phyloP scores from a whole-genome alignment of 2,797 vertebrate genomes.

The Chloroceryle amazona region DNA sequence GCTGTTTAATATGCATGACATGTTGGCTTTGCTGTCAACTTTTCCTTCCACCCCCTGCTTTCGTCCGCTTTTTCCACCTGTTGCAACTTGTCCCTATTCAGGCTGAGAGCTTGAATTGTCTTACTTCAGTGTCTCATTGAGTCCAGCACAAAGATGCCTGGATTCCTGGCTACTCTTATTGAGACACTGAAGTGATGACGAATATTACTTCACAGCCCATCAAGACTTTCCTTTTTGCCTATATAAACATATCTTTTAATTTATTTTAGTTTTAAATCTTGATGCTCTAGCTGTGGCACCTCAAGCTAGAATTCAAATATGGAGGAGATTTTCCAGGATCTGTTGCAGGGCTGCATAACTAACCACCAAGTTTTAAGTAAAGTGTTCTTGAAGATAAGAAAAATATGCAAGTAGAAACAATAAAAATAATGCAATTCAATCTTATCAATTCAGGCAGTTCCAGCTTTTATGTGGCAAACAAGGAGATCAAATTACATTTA shows the following conservation, averaged over 20 bases:
- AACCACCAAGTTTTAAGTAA: constrained; percentile 15
- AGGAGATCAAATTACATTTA: constrained; percentile 74
- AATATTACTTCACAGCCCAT: background rate
- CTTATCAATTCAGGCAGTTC: constrained; percentile 72
- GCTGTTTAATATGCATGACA: constrained; percentile 60
- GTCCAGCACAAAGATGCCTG: background rate
- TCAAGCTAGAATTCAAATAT: background rate
- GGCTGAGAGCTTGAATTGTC: constrained; percentile 6
- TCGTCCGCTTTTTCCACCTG: constrained; percentile 53
- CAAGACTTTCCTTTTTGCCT: background rate
- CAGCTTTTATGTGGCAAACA: constrained; percentile 73
- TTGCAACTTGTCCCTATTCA: constrained; percentile 38
- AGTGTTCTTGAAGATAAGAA: constrained; percentile 64
- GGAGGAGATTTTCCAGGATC: constrained; percentile 13
- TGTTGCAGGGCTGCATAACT: background rate
- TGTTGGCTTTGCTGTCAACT: constrained; percentile 35
- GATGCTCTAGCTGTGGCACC: background rate
- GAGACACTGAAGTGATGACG: background rate
- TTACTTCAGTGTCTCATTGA: background rate
- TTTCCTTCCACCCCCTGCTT: constrained; percentile 44
- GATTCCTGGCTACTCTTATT: rapidly evolving
- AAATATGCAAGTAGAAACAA: constrained; percentile 61
- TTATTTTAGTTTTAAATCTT: background rate
- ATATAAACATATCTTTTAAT: background rate
- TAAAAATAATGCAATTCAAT: constrained; percentile 71